phyloP scores from a whole-genome alignment of 2,797 vertebrate species.

The Sibirionetta formosa region DNA sequence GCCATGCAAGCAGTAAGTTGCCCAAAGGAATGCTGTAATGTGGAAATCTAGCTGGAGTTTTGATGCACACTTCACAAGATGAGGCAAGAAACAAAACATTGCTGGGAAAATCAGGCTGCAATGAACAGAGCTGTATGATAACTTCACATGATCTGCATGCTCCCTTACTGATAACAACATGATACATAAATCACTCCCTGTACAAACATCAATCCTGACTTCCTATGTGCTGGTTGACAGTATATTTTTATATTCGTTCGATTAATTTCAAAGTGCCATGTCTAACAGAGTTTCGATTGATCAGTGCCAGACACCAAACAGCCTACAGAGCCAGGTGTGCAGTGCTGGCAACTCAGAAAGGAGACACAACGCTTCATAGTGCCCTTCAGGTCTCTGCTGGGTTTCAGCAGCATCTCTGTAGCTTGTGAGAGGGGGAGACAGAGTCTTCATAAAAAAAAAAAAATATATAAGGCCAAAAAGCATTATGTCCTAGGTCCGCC shows the following conservation, averaged over 20 bases:
- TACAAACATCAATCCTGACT: not conserved
- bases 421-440: not conserved
- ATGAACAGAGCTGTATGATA: not conserved
- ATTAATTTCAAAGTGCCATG: not conserved
- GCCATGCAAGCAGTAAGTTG: not conserved
- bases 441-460: not conserved
- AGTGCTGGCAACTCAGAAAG: not conserved
- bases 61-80: not conserved
- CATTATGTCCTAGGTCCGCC: not conserved
- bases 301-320: not conserved
- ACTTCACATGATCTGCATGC: not conserved
- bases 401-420: not conserved
- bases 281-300: not conserved
- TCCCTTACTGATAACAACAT: not conserved
- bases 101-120: not conserved
- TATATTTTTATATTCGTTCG: not conserved
- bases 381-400: not conserved
- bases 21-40: not conserved
- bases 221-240: not conserved
- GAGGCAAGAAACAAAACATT: not conserved
- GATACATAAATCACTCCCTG: constrained; percentile 15
- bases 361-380: not conserved
- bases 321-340: not conserved
- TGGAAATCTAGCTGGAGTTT: not conserved
- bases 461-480: not conserved